A percentile compares a stretch with the other conserved stretches of the same genome.
Conservation (phyloP, 2,113 vertebrate species). For the Triplophysa rosa region DNA sequence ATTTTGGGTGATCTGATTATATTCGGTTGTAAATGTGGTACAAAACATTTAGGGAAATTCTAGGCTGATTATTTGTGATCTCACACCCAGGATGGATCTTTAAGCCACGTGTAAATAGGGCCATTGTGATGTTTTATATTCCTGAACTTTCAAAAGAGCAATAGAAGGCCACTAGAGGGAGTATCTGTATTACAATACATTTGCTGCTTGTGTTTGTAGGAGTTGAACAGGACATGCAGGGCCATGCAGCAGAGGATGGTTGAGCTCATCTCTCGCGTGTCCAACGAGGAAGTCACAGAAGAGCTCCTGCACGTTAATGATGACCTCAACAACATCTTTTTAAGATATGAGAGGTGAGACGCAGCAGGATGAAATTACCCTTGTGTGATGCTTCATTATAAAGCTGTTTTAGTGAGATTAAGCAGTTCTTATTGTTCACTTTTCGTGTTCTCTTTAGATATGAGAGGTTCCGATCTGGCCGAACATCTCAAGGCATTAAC, state of each 20-base stretch:
- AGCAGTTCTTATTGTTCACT: not conserved
- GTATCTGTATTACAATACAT: not conserved
- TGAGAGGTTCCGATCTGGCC: constrained; percentile 87
- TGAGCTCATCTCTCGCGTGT: constrained; percentile 93
- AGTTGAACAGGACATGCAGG: constrained; percentile 93
- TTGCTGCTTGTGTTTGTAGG: constrained; percentile 69
- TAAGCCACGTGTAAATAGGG: no score
- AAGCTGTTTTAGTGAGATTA: not conserved
- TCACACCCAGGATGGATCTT: no score
- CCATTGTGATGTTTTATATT: not conserved
- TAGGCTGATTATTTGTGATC: no score
- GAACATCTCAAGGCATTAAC: constrained; percentile 83
- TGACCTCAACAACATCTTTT: constrained; percentile 97
- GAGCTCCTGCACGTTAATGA: constrained; percentile 96
- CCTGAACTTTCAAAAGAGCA: not conserved
- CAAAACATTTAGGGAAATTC: no score
- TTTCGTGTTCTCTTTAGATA: constrained; percentile 75
- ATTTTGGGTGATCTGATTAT: no score
- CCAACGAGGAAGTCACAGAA: constrained; percentile 94
- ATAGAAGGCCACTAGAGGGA: constrained; percentile 37
- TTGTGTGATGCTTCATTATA: not conserved
- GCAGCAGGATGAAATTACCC: not conserved
- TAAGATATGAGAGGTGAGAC: constrained; percentile 86
- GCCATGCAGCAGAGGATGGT: constrained; percentile 96
- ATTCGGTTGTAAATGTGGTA: no score